Evolutionary conservation across 2,113 vertebrate genomes (phyloP).

Genomic region (Vulpes ferrilata): DNA sequence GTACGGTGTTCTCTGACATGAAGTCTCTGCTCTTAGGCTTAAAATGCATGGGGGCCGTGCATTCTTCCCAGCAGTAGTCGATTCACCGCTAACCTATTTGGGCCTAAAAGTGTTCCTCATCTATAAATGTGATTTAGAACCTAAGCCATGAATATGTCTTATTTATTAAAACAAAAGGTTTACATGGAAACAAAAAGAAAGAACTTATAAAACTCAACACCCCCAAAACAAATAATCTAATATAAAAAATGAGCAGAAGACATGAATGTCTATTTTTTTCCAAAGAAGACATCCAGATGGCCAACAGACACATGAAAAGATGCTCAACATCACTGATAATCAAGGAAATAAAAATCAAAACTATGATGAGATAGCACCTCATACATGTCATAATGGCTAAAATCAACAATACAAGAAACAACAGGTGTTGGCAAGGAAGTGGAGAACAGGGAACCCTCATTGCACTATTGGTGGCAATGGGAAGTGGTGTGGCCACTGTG

Average conservation of each 20-base stretch:
- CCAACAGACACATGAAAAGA: background rate
- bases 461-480: background rate
- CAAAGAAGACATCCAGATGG: background rate
- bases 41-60: no score
- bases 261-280: background rate
- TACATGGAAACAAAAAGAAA: no score
- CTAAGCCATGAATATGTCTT: no score
- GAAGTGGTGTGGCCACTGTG: background rate
- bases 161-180: no score
- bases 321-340: background rate
- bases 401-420: background rate
- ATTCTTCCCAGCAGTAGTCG: no score
- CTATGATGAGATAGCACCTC: background rate
- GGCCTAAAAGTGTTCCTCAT: no score
- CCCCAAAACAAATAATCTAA: background rate
- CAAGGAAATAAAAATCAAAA: background rate
- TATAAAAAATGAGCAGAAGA: background rate
- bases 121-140: no score
- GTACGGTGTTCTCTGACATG: no score
- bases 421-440: background rate
- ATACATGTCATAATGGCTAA: background rate
- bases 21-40: no score
- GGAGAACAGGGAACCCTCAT: background rate
- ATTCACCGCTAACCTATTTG: no score
- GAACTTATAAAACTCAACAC: background rate